phyloP scores from a whole-genome alignment of 2,888 invertebrate genomes.

The Cenopis cana region DNA sequence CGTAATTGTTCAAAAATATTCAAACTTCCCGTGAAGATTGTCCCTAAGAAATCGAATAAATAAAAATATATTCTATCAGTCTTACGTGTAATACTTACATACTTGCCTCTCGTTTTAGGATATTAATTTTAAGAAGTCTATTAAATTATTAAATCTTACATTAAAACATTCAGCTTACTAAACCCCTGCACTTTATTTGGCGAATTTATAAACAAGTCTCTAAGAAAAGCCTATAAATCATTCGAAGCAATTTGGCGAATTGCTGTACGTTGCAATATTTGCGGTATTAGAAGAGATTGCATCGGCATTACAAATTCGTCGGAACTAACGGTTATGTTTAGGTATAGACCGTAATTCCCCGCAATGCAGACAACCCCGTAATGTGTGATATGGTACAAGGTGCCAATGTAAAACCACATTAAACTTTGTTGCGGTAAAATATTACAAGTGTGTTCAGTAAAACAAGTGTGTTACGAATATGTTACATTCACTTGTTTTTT shows the following conservation, averaged over 20 bases:
- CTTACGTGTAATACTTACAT: no score
- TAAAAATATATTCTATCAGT: no score
- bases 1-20: no score
- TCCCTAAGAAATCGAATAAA: no score
- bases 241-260: background rate
- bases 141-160: no score
- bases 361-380: constrained; percentile 21
- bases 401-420: background rate
- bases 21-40: no score
- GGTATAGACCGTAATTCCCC: constrained; percentile 17
- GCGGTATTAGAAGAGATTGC: constrained; percentile 24
- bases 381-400: constrained; percentile 13
- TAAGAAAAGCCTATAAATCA: constrained; percentile 7
- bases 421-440: background rate
- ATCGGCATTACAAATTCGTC: constrained; percentile 29
- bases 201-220: background rate
- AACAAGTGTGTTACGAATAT: no score
- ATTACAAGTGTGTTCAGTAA: no score
- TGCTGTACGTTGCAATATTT: constrained; percentile 14
- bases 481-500: background rate
- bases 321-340: constrained; percentile 19
- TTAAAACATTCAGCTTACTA: background rate
- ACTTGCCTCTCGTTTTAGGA: no score
- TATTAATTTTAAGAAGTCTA: no score
- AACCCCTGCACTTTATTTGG: background rate